Evolutionary conservation across 2,113 vertebrate species (phyloP).

Genomic region (Mormyrus lacerda): DNA sequence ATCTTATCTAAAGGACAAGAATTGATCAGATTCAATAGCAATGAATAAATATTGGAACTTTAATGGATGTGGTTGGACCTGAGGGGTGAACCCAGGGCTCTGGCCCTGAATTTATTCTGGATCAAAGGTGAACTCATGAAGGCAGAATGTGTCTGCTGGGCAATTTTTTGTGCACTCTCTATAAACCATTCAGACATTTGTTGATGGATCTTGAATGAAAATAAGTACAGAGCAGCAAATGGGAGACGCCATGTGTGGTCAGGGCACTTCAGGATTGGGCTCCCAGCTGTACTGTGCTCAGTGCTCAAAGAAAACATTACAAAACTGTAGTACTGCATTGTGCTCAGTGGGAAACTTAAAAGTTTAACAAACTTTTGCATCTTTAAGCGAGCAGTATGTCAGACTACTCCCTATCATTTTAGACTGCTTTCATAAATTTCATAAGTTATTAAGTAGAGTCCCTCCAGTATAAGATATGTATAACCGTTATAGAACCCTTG

Average conservation of each 20-base stretch:
- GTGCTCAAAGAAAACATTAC: neutral
- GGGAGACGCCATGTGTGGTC: neutral
- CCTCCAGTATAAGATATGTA: neutral
- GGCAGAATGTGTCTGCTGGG: neutral
- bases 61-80: neutral
- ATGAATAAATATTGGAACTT: neutral
- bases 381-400: neutral
- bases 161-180: neutral
- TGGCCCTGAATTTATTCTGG: neutral
- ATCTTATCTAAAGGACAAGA: neutral
- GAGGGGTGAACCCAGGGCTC: neutral
- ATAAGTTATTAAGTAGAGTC: neutral
- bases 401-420: neutral
- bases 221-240: neutral
- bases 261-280: neutral
- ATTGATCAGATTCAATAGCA: neutral
- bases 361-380: neutral
- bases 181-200: neutral
- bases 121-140: neutral
- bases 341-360: neutral
- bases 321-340: too few relatives aligned
- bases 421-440: neutral
- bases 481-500: neutral
- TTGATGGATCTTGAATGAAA: neutral
- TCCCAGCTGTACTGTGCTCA: neutral